Percentiles rank a stretch among this genome's conserved stretches.
Evolutionary conservation across 2,113 vertebrate species (phyloP).

Genomic region (Terrapene triunguis): DNA sequence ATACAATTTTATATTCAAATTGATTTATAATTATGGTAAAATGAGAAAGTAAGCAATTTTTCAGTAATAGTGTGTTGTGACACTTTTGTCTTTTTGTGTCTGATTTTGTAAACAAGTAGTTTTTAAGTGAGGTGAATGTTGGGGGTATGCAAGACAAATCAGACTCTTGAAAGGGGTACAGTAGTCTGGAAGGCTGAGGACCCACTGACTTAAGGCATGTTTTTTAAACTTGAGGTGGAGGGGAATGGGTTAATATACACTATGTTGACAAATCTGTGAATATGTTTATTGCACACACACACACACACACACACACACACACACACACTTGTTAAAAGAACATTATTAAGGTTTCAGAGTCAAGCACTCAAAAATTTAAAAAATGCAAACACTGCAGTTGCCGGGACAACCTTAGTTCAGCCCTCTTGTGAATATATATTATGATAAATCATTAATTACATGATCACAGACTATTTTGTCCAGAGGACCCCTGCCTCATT

Average conservation of each 20-base stretch:
- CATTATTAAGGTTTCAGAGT: background rate
- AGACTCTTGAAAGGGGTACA: no score
- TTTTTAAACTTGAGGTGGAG: background rate
- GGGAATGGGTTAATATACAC: background rate
- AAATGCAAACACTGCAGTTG: background rate
- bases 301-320: no score
- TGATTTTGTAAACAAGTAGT: no score
- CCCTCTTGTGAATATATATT: background rate
- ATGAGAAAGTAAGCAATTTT: no score
- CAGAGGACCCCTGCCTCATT: background rate
- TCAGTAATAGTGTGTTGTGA: no score
- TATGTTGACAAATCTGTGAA: background rate
- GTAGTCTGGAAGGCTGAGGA: no score
- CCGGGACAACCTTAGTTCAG: background rate
- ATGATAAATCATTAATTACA: background rate
- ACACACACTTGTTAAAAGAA: background rate
- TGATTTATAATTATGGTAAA: no score
- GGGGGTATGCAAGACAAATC: no score
- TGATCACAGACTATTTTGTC: background rate
- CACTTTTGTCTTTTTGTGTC: no score
- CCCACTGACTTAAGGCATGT: background rate
- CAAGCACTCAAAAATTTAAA: accelerated
- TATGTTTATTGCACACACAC: background rate
- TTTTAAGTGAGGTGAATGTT: no score
- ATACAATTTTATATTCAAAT: no score